Percentiles rank a stretch among this genome's conserved stretches.
Evolutionary conservation across 1,140 invertebrate species (phyloP).

Genomic region (Magallana ariakensis): DNA sequence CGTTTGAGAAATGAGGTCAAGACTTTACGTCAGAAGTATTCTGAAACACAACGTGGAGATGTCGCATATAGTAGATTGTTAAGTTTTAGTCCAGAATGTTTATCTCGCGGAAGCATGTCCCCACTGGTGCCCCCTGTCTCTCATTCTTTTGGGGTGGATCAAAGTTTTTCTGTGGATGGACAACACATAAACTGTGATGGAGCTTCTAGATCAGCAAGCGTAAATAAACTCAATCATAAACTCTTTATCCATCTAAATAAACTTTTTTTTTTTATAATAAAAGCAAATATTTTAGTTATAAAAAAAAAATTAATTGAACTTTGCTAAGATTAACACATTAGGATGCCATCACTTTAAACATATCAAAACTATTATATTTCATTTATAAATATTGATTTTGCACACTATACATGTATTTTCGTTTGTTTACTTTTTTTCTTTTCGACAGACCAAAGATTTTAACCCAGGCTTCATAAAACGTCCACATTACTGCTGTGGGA

Average conservation of each 20-base stretch:
- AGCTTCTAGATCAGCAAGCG: background rate
- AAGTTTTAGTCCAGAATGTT: background rate
- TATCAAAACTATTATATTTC: too few relatives aligned
- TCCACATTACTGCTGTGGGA: conserved; percentile 50
- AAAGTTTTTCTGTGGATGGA: background rate
- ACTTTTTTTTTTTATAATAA: too few relatives aligned
- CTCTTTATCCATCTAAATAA: too few relatives aligned
- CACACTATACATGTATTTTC: too few relatives aligned
- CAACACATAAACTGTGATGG: background rate
- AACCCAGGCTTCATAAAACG: conserved; percentile 55
- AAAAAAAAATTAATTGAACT: too few relatives aligned
- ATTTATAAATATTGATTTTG: too few relatives aligned
- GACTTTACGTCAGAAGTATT: background rate
- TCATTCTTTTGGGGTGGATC: background rate
- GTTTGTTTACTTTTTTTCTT: background rate
- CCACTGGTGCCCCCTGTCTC: background rate
- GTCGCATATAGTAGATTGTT: too few relatives aligned
- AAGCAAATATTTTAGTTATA: too few relatives aligned
- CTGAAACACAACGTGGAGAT: background rate
- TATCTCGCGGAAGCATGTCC: background rate
- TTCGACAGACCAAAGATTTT: conserved; percentile 52
- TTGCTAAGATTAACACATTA: too few relatives aligned
- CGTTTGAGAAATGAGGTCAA: background rate
- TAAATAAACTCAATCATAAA: background rate
- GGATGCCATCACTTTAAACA: too few relatives aligned